Evolutionary conservation across 2,797 vertebrate species (phyloP).

Genomic region (Choloepus didactylus): DNA sequence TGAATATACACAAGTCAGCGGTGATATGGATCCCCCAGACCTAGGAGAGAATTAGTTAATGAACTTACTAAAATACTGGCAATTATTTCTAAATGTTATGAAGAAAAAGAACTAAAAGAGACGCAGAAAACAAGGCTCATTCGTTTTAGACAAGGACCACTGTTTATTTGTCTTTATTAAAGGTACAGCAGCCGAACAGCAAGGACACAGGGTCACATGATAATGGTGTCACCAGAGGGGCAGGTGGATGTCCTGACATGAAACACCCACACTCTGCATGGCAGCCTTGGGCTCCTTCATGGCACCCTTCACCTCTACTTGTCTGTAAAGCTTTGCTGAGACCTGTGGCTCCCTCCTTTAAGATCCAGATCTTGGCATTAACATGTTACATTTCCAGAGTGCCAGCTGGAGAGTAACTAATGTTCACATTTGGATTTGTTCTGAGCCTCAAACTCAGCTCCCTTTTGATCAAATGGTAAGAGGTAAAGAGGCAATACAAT

Average conservation of each 20-base stretch:
- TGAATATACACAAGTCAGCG: conserved; percentile 32
- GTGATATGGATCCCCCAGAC: not conserved
- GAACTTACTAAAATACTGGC: conserved; percentile 70
- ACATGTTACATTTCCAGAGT: not conserved
- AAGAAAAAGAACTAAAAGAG: conserved; percentile 54
- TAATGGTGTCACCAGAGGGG: not conserved
- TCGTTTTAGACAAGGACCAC: not conserved
- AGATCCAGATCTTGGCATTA: not conserved
- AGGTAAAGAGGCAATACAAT: not conserved
- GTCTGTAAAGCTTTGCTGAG: not conserved
- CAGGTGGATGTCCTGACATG: fast-evolving
- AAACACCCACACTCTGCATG: not conserved
- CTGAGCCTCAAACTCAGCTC: not conserved
- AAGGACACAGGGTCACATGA: not conserved
- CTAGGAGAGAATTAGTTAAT: conserved; percentile 69
- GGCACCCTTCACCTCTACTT: not conserved
- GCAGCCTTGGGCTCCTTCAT: fast-evolving
- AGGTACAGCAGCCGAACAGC: not conserved
- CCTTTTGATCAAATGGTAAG: not conserved
- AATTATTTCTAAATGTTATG: conserved; percentile 71
- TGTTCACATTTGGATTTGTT: not conserved
- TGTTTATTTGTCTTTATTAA: not conserved
- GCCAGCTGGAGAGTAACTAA: not conserved
- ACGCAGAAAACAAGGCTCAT: not conserved
- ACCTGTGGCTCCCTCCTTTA: fast-evolving